Evolutionary conservation across 1,140 invertebrate species (phyloP).

Genomic region (Gryon sp.): DNA sequence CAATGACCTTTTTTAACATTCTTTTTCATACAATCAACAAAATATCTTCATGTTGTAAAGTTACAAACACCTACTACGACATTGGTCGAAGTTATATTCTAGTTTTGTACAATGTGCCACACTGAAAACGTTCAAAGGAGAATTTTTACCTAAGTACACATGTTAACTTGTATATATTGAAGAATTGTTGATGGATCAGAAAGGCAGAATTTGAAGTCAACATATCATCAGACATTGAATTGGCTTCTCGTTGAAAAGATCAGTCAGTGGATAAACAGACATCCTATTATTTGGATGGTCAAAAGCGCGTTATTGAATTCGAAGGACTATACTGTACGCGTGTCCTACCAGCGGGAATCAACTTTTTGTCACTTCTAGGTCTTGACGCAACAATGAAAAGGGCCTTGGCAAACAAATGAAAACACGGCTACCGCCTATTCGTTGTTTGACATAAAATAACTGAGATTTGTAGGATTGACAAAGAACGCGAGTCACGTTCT

Average conservation of each 20-base stretch:
- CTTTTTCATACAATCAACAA: no score
- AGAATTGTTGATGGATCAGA: no score
- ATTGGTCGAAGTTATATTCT: no score
- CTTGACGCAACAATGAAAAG: conserved; percentile 64
- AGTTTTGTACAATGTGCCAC: no score
- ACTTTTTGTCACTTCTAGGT: conserved; percentile 24
- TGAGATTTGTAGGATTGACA: conserved; percentile 30
- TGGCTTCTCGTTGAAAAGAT: conserved; percentile 8
- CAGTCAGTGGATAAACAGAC: conserved; percentile 1
- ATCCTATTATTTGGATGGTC: background rate
- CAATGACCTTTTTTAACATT: no score
- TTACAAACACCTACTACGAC: no score
- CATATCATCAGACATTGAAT: no score
- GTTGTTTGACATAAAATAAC: conserved; percentile 8
- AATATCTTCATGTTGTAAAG: no score
- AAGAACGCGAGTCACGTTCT: conserved; percentile 40
- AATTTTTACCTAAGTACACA: no score
- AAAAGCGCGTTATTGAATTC: conserved; percentile 11
- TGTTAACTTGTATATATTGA: no score
- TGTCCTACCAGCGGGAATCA: conserved; percentile 35
- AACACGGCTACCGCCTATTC: conserved; percentile 69
- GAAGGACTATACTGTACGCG: conserved; percentile 7
- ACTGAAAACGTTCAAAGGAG: no score
- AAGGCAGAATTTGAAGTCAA: no score
- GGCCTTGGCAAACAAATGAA: conserved; percentile 63